Evolutionary conservation across 2,113 vertebrate species (phyloP), one percentile per base, ranked within the genome.

Genomic region (Apteryx mantelli): DNA sequence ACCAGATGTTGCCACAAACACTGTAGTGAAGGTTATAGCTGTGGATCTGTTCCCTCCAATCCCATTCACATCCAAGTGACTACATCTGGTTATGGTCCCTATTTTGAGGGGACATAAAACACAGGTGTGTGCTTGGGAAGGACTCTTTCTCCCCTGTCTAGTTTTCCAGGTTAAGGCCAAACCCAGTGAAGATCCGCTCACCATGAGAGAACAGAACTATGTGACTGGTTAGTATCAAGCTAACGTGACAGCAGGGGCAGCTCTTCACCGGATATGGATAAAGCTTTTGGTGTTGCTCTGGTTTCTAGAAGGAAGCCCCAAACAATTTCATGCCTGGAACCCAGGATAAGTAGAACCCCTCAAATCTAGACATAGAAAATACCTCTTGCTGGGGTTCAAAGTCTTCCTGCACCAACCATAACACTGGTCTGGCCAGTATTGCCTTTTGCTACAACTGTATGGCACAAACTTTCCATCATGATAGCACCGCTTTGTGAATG

Each of bases 381-480:
- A 42, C 80, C 61, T 91, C 70, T 48, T 76, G 40, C 60, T 48
- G 78, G 86, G 93, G 85, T 79, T 44, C 77, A 78, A 66, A 87
- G 76, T 42, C 58, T 60, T 58, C 82, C 82, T 80, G 73, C 69
- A 77, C 76, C 95, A 83, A 76, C 38, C 5, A 0, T 86, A 97
- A 97, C 94, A 95, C 95, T 97, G 97, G 82, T 64, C 73, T 92
- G 96, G 95, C 90, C 81, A 60, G 86, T 38, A 88, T 3, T 89
- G 97, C 94, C 92, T 97, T 94, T 82, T 91, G 94, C 95, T 96
- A 93, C 93, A 40, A 34, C 25, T 52, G n/a, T 93, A 97, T 97
- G 98, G 97, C 98, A 98, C 95, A 0, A 68, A 13, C 89, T 94
- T 88, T 68, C 89, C 73, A n/a, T 53, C 9, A 3, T 0, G 46